phyloP scores from a whole-genome alignment of 1,140 invertebrate species.

The Phymastichus coffea region DNA sequence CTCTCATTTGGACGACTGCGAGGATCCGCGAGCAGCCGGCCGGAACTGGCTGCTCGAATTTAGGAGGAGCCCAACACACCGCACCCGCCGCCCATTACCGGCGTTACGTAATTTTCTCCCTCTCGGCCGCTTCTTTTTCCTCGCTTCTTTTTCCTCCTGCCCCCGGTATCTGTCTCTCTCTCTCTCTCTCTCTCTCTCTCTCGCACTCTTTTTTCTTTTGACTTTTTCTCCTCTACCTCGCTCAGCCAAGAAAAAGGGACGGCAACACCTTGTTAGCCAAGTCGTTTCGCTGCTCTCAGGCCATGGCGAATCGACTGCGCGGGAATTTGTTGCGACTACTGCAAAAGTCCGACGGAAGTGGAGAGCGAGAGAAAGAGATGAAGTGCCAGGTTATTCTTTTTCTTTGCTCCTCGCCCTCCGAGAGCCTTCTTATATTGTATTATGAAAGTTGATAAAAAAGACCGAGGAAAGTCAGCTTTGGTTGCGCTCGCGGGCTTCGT shows the following conservation, averaged over 20 bases:
- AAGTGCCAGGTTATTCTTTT: no score
- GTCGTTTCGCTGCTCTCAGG: slow-evolving; percentile 40
- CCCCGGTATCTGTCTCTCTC: no score
- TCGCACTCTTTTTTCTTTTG: no score
- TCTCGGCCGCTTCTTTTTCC: no score
- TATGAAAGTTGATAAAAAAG: slow-evolving; percentile 10
- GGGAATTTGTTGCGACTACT: neutral
- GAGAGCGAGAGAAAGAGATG: neutral
- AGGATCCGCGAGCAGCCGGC: slow-evolving; percentile 1
- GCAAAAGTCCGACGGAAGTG: slow-evolving; percentile 1
- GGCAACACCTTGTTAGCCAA: slow-evolving; percentile 43
- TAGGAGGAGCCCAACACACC: slow-evolving; percentile 41
- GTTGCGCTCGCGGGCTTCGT: no score
- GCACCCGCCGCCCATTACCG: slow-evolving; percentile 39
- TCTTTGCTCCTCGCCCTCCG: neutral
- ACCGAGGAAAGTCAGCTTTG: no score
- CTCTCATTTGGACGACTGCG: no score
- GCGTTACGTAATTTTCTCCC: slow-evolving; percentile 38
- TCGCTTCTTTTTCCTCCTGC: no score
- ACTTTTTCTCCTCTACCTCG: neutral
- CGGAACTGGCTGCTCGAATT: slow-evolving; percentile 40
- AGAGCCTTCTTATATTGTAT: neutral
- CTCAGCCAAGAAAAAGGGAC: no score
- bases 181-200: no score
- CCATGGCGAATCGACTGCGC: slow-evolving; percentile 19